Base-by-base conservation (phyloP, 2,113 vertebrate genomes). In the Erinaceus europaeus region DNA sequence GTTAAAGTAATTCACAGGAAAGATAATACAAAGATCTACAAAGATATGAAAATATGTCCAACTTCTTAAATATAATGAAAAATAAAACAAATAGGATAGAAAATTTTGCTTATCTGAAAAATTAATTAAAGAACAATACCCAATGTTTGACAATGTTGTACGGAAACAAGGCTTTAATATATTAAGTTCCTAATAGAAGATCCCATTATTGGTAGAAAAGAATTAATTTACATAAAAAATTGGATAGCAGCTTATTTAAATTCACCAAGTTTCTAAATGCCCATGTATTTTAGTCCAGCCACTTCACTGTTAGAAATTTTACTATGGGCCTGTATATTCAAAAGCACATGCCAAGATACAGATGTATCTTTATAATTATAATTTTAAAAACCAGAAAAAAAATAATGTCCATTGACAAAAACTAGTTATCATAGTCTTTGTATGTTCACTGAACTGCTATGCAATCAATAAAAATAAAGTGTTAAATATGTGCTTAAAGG, bases 221-320 rank as follows among this genome's bases (percentile, higher is more conserved):
- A 48, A 0, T 53, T 57, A 69, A 81, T 75, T 55, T 85, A 75
- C 9, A 71, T 64, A 52, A 20, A 38, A 65, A 38, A 4, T 65
- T 65, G 36, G 23, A 42, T 32, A 68, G 29, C 10, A 67, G 36
- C 48, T 93, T 68, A 42, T 5, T 64, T 27, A 40, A 13, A 6
- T n/a, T n/a, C 34, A 29, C 65, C 14, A 76, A 88, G 46, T 71
- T 91, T 85, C 34, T 93, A 86, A 89, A 78, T 55, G 71, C 17
- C 8, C 9, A 67, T 55, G 53, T 67, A 72, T 14, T 73, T 61
- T 77, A 82, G 73, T 38, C 1, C 48, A 91, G 36, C 15, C 4
- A 36, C 40, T 40, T 21, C 32, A 89, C n/a, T 53, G 42, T 29
- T 68, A 67, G 64, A 89, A 65, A 53, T 25, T 61, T 57, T 82